Evolutionary conservation across 2,113 vertebrate species (phyloP).

Genomic region (Craseonycteris thonglongyai): DNA sequence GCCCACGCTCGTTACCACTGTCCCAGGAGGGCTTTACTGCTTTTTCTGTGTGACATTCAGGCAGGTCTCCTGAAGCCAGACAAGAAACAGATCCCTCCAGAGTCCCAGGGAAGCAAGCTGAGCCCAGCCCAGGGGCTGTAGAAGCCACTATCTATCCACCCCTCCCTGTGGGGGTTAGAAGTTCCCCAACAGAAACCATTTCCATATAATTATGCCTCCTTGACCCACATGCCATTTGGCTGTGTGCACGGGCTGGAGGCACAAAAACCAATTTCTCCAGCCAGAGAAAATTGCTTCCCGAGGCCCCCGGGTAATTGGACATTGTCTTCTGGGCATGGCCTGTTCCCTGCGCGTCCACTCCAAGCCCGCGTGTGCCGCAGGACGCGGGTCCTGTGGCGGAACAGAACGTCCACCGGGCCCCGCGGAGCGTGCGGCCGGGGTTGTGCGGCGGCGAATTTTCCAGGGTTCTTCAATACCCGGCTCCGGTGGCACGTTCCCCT

Average conservation of each 20-base stretch:
- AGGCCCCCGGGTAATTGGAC: slow-evolving; percentile 37
- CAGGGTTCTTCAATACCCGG: neutral
- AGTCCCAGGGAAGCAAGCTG: neutral
- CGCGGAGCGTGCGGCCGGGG: neutral
- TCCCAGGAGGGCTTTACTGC: neutral
- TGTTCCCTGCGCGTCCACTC: neutral
- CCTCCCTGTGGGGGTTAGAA: neutral
- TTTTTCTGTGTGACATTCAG: neutral
- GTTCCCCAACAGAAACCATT: slow-evolving; percentile 37
- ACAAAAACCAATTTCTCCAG: slow-evolving; percentile 54
- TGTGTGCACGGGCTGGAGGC: slow-evolving; percentile 14
- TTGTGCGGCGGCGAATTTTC: neutral
- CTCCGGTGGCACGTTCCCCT: neutral
- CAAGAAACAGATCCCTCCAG: neutral
- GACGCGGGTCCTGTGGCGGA: neutral
- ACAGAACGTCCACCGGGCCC: slow-evolving; percentile 16
- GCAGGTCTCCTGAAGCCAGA: neutral
- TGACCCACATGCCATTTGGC: slow-evolving; percentile 52
- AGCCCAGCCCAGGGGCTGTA: neutral
- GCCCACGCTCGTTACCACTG: neutral
- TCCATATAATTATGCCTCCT: slow-evolving; percentile 56
- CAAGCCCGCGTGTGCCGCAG: neutral
- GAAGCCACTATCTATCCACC: neutral
- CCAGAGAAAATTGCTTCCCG: slow-evolving; percentile 53
- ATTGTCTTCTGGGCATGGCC: slow-evolving; percentile 28